Evolutionary conservation across 2,113 vertebrate genomes (phyloP).

Genomic region (Lepus americanus): DNA sequence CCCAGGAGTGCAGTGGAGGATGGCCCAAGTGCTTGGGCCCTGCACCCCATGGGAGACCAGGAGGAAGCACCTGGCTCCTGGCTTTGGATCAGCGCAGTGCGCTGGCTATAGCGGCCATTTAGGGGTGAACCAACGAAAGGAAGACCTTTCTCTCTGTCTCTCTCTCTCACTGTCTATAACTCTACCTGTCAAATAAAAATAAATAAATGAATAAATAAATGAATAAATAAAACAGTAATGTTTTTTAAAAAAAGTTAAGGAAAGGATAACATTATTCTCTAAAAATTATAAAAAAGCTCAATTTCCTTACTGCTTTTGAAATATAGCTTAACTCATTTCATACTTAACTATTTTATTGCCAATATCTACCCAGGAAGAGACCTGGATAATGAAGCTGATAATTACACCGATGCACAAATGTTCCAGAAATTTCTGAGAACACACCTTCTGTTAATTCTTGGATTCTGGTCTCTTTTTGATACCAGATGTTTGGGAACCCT

Average conservation of each 20-base stretch:
- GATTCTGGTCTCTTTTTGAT: not conserved
- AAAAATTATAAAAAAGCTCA: not conserved
- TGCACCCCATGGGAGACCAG: too few relatives aligned
- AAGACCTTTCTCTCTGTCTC: too few relatives aligned
- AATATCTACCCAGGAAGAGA: not conserved
- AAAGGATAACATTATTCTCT: not conserved
- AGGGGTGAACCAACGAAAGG: too few relatives aligned
- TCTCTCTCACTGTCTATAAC: too few relatives aligned
- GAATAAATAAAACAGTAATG: too few relatives aligned
- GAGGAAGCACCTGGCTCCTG: too few relatives aligned
- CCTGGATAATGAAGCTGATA: not conserved
- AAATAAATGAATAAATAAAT: too few relatives aligned
- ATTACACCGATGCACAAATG: not conserved
- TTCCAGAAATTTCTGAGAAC: not conserved
- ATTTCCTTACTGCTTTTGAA: conserved; percentile 27
- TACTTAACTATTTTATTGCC: not conserved
- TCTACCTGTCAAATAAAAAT: too few relatives aligned
- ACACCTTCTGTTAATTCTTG: not conserved
- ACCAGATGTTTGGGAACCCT: not conserved
- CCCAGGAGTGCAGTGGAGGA: too few relatives aligned
- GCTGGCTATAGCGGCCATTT: too few relatives aligned
- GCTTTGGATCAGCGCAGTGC: too few relatives aligned
- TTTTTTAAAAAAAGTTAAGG: not conserved
- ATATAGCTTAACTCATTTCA: not conserved
- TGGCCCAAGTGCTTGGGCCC: too few relatives aligned